These are phyloP conservation scores for Poeciliopsis turneri DNA, from an alignment of 2,797 vertebrate genomes.

Conservation along the genomic window DNA sequence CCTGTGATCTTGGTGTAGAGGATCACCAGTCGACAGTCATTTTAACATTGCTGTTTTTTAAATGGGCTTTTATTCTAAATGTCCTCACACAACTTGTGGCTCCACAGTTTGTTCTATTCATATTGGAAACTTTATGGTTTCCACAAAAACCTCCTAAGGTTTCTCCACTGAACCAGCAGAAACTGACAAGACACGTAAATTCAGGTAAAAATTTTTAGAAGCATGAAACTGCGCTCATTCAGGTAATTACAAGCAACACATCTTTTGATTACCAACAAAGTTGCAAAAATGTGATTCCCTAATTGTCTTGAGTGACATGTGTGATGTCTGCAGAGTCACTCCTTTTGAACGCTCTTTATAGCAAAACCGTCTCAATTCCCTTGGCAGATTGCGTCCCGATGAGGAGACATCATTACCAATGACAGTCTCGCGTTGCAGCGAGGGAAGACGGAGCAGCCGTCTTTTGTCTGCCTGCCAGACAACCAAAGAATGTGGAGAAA, in stretches of 20 bases:
- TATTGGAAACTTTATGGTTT: background rate
- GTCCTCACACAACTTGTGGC: background rate
- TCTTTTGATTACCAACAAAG: background rate
- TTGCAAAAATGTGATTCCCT: background rate
- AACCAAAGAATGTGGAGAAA: slow-evolving; percentile 1
- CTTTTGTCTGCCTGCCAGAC: background rate
- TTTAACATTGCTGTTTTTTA: background rate
- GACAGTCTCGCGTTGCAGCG: background rate
- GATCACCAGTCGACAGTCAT: background rate
- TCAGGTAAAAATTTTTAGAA: background rate
- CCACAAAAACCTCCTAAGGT: background rate
- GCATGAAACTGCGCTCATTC: background rate
- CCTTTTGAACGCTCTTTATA: background rate
- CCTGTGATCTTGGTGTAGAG: background rate
- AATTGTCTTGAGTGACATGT: background rate
- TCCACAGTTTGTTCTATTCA: background rate
- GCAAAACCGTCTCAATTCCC: background rate
- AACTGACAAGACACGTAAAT: background rate
- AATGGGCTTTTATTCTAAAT: background rate
- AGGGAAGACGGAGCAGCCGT: background rate
- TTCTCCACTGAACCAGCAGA: background rate
- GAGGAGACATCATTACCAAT: background rate
- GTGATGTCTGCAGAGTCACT: background rate
- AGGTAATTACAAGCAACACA: background rate
- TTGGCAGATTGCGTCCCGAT: background rate